Percentiles rank a stretch among this genome's conserved stretches.
Evolutionary conservation across 2,888 invertebrate genomes (phyloP).

Genomic region (Flabesymbios commensalis): DNA sequence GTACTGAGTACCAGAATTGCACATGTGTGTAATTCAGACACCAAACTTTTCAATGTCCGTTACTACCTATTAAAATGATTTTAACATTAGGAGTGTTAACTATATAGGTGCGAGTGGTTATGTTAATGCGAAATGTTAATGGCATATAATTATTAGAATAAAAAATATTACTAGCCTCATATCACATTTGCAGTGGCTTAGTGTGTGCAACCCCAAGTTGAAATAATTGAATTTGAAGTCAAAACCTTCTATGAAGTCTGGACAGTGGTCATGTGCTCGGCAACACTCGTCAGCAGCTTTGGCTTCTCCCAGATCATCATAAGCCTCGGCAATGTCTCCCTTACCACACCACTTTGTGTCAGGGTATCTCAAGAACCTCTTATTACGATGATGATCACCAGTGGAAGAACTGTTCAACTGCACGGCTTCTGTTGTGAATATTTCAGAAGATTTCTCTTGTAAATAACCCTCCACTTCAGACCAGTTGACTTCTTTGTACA

Average conservation of each 20-base stretch:
- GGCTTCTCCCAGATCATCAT: constrained; percentile 82
- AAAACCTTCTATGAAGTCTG: constrained; percentile 81
- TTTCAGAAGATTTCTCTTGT: background rate
- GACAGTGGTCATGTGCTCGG: constrained; percentile 85
- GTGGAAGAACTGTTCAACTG: background rate
- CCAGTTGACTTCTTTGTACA: background rate
- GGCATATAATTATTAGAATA: too few species aligned
- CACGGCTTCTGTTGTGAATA: background rate
- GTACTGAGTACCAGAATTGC: too few species aligned
- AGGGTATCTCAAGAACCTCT: constrained; percentile 66
- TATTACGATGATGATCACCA: background rate
- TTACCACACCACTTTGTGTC: constrained; percentile 94
- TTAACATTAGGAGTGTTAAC: too few species aligned
- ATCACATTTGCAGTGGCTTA: constrained; percentile 91
- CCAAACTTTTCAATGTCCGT: too few species aligned
- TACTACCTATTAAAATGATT: too few species aligned
- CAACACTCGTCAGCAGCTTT: constrained; percentile 85
- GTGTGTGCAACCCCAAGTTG: constrained; percentile 86
- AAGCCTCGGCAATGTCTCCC: constrained; percentile 79
- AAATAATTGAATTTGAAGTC: constrained; percentile 81
- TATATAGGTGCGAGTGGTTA: too few species aligned
- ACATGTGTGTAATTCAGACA: too few species aligned
- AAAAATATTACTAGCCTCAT: constrained; percentile 76
- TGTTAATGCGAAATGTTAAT: too few species aligned
- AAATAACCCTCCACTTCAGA: background rate